Percentiles rank a stretch among this genome's conserved stretches.
Conservation (phyloP, 2,797 vertebrate species). For the Buphagus erythrorhynchus region DNA sequence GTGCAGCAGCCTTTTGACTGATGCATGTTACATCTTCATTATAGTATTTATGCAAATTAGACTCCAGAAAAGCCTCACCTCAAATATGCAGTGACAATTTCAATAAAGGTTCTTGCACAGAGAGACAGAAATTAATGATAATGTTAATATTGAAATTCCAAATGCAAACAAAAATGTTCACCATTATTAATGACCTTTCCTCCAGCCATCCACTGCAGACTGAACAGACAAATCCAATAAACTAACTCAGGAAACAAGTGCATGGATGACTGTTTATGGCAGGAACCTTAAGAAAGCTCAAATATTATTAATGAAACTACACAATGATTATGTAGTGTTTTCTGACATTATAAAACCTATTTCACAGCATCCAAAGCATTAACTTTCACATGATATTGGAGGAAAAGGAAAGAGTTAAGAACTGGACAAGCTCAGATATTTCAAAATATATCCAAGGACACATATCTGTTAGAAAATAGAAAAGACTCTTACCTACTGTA, state of each 20-base stretch:
- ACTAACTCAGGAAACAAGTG: not conserved
- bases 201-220: not conserved
- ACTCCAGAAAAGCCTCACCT: not conserved
- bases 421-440: not conserved
- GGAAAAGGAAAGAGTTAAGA: not conserved
- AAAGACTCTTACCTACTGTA: slow-evolving; percentile 88
- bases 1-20: not conserved
- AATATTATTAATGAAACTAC: not conserved
- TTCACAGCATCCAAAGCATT: not conserved
- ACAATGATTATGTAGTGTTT: not conserved
- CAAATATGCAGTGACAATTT: not conserved
- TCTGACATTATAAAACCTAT: not conserved
- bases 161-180: not conserved
- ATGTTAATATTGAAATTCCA: not conserved
- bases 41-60: not conserved
- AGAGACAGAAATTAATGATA: not conserved
- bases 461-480: fast-evolving
- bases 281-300: not conserved
- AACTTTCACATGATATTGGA: not conserved
- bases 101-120: not conserved
- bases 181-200: not conserved
- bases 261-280: not conserved
- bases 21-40: not conserved
- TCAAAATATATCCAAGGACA: not conserved
- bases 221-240: not conserved